Percentiles rank a stretch among this genome's conserved stretches.
Evolutionary conservation across 2,797 vertebrate genomes (phyloP).

Genomic region (Scolopax rusticola): DNA sequence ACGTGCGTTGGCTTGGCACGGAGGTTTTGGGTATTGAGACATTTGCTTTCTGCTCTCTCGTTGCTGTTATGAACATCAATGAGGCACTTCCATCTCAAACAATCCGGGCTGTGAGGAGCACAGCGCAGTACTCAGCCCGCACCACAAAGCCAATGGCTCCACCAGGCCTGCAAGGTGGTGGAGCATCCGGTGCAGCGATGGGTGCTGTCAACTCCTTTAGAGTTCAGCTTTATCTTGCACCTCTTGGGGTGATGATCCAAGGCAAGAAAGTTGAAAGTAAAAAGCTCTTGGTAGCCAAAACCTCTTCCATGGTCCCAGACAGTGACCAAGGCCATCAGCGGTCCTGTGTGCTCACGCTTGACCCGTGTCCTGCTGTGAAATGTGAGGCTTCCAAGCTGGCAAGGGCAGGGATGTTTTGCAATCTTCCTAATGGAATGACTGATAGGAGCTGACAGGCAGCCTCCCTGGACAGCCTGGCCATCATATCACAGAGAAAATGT

Average conservation of each 20-base stretch:
- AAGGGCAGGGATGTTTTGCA: not conserved
- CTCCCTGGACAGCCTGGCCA: conserved; percentile 15
- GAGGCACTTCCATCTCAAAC: conserved; percentile 2
- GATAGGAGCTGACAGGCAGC: conserved; percentile 50
- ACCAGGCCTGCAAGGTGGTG: not conserved
- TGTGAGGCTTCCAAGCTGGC: not conserved
- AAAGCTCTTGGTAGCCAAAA: conserved; percentile 30
- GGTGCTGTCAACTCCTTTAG: not conserved
- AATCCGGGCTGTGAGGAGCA: not conserved
- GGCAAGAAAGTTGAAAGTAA: conserved; percentile 24
- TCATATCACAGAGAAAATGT: conserved; percentile 4
- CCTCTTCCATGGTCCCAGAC: not conserved
- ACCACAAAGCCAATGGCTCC: not conserved
- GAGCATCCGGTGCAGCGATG: not conserved
- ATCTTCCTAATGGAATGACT: conserved; percentile 25
- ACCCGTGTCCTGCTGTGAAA: not conserved
- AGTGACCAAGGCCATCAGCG: not conserved
- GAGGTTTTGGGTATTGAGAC: not conserved
- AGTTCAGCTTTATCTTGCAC: conserved; percentile 24
- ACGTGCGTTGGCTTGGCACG: not conserved
- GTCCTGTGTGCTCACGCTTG: not conserved
- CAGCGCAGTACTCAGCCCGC: not conserved
- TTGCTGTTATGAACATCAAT: not conserved
- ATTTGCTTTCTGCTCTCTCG: not conserved
- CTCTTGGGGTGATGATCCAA: not conserved